Base-by-base conservation (phyloP, 2,113 vertebrate genomes). In the Callipepla californica region DNA sequence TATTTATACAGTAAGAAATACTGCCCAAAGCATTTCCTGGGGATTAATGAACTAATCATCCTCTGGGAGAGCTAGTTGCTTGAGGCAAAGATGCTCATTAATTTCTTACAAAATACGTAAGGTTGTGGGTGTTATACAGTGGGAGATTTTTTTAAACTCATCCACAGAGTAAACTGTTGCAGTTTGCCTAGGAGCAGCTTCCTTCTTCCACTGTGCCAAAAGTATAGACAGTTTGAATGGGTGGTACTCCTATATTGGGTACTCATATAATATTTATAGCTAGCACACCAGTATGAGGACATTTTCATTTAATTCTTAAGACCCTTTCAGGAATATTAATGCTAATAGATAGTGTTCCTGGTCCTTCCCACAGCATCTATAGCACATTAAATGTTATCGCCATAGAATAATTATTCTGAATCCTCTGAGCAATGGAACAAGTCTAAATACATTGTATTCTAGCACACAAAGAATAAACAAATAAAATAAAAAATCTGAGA, bases 251-350 rank as follows among this genome's bases (percentile, higher is more conserved):
- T 79, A 21, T 45, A 59, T 3, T 65, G 34, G 22, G 7, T 63
- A 69, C 63, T 92, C 38, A 76, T 88, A 32, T 13, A 79, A n/a
- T 91, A 87, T 75, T 84, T 78, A 73, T 59, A 57, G 11, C n/a
- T 88, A 62, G 12, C 7, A 51, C 5, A 59, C 3, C 28, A 68
- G 4, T 44, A 73, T 74, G 2, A 69, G 4, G 25, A 42, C 20
- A 18, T 61, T 77, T 86, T 62, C 28, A 15, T 87, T 89, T 77
- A 77, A 85, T 92, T 76, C 65, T 67, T 83, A 75, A 63, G 81
- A 83, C 42, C 78, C 10, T 65, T 11, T 36, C 19, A 51, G 10
- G 32, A 75, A 76, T 72, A 82, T 28, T 68, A 78, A 14, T 79
- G 32, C 11, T 63, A 73, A 66, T 74, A 62, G 48, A 53, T 42